A percentile compares a stretch with the other conserved stretches of the same genome.
phyloP scores from a whole-genome alignment of 2,888 invertebrate species.

The Bellardia pandia region DNA sequence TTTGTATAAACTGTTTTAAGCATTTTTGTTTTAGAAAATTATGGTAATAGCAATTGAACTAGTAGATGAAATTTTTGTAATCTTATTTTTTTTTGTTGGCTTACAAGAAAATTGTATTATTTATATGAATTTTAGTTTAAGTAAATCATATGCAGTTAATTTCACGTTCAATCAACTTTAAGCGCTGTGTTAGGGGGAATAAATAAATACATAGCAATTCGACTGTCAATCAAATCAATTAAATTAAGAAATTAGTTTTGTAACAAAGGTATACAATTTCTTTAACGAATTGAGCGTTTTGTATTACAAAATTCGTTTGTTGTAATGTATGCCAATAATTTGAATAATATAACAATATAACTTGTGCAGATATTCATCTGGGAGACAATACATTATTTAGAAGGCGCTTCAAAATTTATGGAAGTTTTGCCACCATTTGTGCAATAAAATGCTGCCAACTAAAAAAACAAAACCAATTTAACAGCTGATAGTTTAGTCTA shows the following conservation, averaged over 20 bases:
- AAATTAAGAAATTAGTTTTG: background rate
- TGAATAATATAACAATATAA: background rate
- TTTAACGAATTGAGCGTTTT: too few species aligned
- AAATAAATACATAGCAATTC: background rate
- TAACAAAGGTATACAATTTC: background rate
- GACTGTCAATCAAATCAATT: too few species aligned
- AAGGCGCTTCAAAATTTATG: too few species aligned
- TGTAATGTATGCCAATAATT: too few species aligned
- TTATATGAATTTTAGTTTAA: slow-evolving; percentile 24
- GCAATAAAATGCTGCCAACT: too few species aligned
- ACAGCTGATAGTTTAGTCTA: too few species aligned
- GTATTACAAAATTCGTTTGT: too few species aligned
- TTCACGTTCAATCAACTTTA: slow-evolving; percentile 54
- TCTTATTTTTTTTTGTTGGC: background rate
- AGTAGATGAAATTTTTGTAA: background rate
- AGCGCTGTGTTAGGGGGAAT: background rate
- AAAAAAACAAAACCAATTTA: too few species aligned
- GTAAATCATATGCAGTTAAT: slow-evolving; percentile 41
- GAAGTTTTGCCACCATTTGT: too few species aligned
- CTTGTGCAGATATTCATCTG: too few species aligned
- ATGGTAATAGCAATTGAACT: slow-evolving; percentile 38
- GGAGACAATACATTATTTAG: too few species aligned
- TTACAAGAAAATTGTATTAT: slow-evolving; percentile 5
- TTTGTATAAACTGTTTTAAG: background rate
- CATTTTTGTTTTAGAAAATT: slow-evolving; percentile 27